These are phyloP conservation scores for Clanis bilineata DNA, from an alignment of 2,888 invertebrate species.

Conservation along the genomic window DNA sequence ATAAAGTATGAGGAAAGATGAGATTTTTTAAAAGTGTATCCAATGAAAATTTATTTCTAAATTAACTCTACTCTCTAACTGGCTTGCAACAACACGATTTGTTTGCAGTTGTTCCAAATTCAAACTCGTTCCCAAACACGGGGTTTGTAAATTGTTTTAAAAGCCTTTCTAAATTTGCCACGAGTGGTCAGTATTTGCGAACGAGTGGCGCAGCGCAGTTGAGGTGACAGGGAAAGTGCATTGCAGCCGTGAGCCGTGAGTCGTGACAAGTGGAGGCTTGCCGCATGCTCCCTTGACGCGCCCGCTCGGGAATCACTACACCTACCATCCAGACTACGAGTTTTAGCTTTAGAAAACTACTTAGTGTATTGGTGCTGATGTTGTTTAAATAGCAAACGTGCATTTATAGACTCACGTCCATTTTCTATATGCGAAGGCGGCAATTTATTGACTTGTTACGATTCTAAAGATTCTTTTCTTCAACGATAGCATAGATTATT, in stretches of 20 bases:
- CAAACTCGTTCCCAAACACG: not conserved
- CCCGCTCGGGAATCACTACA: not conserved
- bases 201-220: conserved; percentile 25
- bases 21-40: too few species aligned
- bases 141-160: conserved; percentile 3
- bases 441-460: too few species aligned
- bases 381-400: too few species aligned
- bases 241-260: too few species aligned
- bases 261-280: conserved; percentile 13
- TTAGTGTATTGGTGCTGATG: not conserved
- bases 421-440: too few species aligned
- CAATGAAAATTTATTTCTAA: too few species aligned
- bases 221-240: conserved; percentile 43
- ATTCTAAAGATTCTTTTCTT: too few species aligned
- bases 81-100: not conserved
- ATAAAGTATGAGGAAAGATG: too few species aligned
- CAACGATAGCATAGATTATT: too few species aligned
- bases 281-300: not conserved
- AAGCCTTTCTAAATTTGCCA: conserved; percentile 4
- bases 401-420: too few species aligned
- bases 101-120: not conserved
- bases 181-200: conserved; percentile 5
- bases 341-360: not conserved
- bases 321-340: not conserved
- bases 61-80: too few species aligned